Conservation (phyloP, 2,113 vertebrate species). For the Xenopus laevis region DNA sequence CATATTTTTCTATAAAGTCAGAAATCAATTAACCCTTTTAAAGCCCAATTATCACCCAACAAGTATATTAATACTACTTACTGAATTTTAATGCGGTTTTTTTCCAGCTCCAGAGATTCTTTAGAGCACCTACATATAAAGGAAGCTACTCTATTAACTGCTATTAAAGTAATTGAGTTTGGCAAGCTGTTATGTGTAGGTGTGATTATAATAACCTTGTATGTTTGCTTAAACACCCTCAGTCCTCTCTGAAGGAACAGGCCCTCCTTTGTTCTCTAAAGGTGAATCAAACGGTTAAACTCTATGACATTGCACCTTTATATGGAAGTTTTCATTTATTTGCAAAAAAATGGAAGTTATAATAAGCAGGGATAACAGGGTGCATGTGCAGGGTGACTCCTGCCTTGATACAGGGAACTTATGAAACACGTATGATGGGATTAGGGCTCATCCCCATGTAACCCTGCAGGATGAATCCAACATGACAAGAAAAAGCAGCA, state of each 20-base stretch:
- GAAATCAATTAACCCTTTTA: not conserved
- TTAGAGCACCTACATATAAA: conserved; percentile 18
- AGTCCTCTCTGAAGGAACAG: conserved; percentile 41
- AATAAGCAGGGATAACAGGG: too few species aligned
- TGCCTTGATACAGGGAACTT: too few species aligned
- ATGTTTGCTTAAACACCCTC: conserved; percentile 19
- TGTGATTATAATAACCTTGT: conserved; percentile 23
- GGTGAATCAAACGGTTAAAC: conserved; percentile 15
- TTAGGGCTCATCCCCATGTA: too few species aligned
- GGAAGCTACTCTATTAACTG: conserved; percentile 30
- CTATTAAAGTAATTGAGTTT: conserved; percentile 38
- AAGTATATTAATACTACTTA: too few species aligned
- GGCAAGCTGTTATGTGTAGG: conserved; percentile 32
- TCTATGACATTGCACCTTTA: conserved; percentile 2
- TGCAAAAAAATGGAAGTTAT: too few species aligned
- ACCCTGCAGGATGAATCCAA: too few species aligned
- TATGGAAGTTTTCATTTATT: conserved; percentile 5
- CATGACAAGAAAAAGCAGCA: too few species aligned
- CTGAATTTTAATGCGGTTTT: conserved; percentile 8
- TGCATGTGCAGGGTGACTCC: too few species aligned
- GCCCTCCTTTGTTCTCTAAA: conserved; percentile 34
- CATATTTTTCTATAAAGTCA: not conserved
- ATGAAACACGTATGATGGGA: too few species aligned
- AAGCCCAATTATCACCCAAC: too few species aligned
- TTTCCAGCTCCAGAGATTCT: conserved; percentile 5